phyloP scores from a whole-genome alignment of 2,888 invertebrate genomes.

The Agrotis exclamationis region DNA sequence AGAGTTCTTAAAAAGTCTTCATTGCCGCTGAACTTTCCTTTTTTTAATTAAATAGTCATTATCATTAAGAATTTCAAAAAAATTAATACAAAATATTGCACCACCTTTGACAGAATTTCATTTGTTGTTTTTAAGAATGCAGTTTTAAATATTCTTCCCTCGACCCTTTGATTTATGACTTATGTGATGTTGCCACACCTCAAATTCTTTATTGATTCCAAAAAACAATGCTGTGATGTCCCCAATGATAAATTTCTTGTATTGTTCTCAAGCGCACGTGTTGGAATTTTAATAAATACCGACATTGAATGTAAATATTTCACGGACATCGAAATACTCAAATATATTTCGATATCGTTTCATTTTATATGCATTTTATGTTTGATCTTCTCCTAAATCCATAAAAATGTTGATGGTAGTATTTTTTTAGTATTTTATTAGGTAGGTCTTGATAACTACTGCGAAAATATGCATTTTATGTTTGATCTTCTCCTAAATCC shows the following conservation, averaged over 20 bases:
- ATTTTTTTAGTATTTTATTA: background rate
- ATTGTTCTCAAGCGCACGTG: slow-evolving; percentile 50
- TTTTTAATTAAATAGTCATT: slow-evolving; percentile 1
- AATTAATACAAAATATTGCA: background rate
- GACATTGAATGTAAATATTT: slow-evolving; percentile 57
- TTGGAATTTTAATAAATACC: slow-evolving; percentile 49
- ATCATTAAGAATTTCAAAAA: slow-evolving; percentile 7
- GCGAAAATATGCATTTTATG: background rate
- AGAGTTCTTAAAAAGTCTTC: background rate
- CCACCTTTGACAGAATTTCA: background rate
- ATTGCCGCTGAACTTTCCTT: slow-evolving; percentile 15
- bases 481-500: background rate
- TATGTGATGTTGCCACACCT: slow-evolving; percentile 1
- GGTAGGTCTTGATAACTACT: too few relatives aligned
- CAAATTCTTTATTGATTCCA: slow-evolving; percentile 39
- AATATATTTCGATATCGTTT: slow-evolving; percentile 4
- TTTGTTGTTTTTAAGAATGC: slow-evolving; percentile 1
- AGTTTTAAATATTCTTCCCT: background rate
- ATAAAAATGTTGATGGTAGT: background rate
- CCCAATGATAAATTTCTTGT: slow-evolving; percentile 38
- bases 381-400: background rate
- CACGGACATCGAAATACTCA: slow-evolving; percentile 12
- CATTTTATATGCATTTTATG: background rate
- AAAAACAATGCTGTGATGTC: slow-evolving; percentile 42
- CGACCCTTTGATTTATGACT: background rate